These are phyloP conservation scores for Drosophila aff. DNA, from an alignment of 1,140 invertebrate genomes.

Conservation along the genomic window DNA sequence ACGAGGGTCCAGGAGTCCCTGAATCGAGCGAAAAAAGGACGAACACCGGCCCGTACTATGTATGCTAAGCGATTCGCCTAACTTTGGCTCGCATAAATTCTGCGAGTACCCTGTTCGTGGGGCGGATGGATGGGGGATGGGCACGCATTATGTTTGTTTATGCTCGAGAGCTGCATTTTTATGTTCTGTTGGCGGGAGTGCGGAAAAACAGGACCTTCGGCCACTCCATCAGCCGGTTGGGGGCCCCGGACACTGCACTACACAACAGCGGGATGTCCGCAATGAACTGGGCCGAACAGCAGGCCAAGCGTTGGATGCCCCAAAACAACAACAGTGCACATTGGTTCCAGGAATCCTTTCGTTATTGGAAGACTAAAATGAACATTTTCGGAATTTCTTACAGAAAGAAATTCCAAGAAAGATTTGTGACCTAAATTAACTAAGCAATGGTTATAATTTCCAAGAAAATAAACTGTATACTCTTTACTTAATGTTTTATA, in stretches of 20 bases:
- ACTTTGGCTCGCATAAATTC: constrained; percentile 73
- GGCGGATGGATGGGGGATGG: constrained; percentile 13
- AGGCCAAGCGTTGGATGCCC: constrained; percentile 3
- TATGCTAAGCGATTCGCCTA: constrained; percentile 74
- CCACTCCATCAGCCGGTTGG: constrained; percentile 60
- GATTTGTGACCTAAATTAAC: no score
- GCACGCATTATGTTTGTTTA: constrained; percentile 74
- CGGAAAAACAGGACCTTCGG: constrained; percentile 13
- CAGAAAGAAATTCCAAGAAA: background rate
- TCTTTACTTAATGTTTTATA: background rate
- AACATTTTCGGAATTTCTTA: background rate
- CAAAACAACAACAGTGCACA: background rate
- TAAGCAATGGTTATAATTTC: background rate
- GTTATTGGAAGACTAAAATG: background rate
- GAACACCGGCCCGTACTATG: constrained; percentile 27
- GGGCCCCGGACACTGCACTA: constrained; percentile 44
- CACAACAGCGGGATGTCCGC: constrained; percentile 43
- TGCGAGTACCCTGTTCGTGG: constrained; percentile 3
- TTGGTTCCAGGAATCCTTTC: background rate
- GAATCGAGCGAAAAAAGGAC: constrained; percentile 13
- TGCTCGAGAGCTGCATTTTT: constrained; percentile 78
- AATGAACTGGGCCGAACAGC: constrained; percentile 35
- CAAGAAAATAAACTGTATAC: background rate
- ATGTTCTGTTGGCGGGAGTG: constrained; percentile 52
- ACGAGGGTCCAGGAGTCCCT: background rate